Percentiles rank a stretch among this genome's conserved stretches.
These are phyloP conservation scores for Clarias fuscus DNA, from an alignment of 2,797 vertebrate species.

Conservation along the genomic window DNA sequence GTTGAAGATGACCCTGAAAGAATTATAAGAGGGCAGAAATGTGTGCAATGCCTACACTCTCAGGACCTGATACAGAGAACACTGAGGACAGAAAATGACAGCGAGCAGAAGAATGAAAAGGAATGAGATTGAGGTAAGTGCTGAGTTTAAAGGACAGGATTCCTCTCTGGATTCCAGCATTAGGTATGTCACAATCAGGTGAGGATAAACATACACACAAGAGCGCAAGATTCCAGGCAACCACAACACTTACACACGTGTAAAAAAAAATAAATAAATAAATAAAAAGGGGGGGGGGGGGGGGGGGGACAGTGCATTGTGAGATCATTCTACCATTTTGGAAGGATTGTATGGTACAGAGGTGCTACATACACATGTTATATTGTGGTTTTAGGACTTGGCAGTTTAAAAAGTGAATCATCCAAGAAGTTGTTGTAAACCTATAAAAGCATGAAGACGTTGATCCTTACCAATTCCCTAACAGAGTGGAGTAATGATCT, in stretches of 20 bases:
- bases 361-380: neutral
- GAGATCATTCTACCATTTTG: neutral
- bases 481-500: neutral
- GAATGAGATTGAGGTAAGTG: conserved; percentile 36
- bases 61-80: conserved; percentile 5
- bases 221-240: conserved; percentile 44
- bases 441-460: neutral
- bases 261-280: too few species aligned
- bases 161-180: conserved; percentile 45
- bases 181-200: conserved; percentile 55
- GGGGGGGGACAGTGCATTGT: neutral
- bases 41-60: conserved; percentile 29
- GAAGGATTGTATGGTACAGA: neutral
- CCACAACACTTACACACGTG: conserved; percentile 23
- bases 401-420: neutral
- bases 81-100: conserved; percentile 33
- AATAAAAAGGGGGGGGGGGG: neutral
- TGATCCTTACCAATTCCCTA: neutral
- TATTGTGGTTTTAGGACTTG: neutral
- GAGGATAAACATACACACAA: conserved; percentile 53
- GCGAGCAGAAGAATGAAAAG: conserved; percentile 30
- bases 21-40: conserved; percentile 22
- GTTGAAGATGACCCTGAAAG: conserved; percentile 1
- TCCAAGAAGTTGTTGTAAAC: neutral
- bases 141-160: conserved; percentile 33